Base-by-base conservation (phyloP, 2,888 invertebrate genomes). In the Tholera decimalis region DNA sequence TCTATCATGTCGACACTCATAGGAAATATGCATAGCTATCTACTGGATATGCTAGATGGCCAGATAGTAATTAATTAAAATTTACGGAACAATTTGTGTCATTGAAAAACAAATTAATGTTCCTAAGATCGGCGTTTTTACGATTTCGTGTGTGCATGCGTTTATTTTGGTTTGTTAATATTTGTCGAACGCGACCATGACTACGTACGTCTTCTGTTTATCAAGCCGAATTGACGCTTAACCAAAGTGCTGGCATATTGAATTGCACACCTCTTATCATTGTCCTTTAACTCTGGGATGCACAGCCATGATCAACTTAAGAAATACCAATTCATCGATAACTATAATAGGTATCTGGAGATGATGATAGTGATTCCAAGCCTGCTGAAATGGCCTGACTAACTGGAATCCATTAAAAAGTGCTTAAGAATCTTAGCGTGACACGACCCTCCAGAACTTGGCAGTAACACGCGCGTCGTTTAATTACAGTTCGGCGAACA, bases 401-500 rank as follows among this genome's bases (percentile, higher is more conserved):
- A 28, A 35, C n/a, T 30, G 3, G 7, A 0, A 0, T 2, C 9
- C 8, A 11, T 20, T 8, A 44, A 4, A n/a, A 20, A 41, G 39
- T 26, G 8, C 50, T 11, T 26, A 47, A 43, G 35, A 3, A 61
- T 35, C 3, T 9, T 59, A 43, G 26, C 22, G 47, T 11, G 46
- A 60, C 46, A 46, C 50, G 33, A 39, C 33, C n/a, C 13, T 28
- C 28, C 15, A 9, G 18, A 51, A 26, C 5, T 5, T 41, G n/a
- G 39, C 24, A n/a, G 33, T 22, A 5, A 28, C 26, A 54, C 39
- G 54, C 47, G 24, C 22, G 20, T 37, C 30, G 47, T 22, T 33
- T 44, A 37, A 55, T 39, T 37, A 37, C 9, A 55, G 51, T 69
- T 74, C 61, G 43, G n/a, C 49, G 61, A 62, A 53, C 20, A 53